These are phyloP conservation scores for Ophion ellenae DNA, from an alignment of 2,888 invertebrate species.

Conservation along the genomic window DNA sequence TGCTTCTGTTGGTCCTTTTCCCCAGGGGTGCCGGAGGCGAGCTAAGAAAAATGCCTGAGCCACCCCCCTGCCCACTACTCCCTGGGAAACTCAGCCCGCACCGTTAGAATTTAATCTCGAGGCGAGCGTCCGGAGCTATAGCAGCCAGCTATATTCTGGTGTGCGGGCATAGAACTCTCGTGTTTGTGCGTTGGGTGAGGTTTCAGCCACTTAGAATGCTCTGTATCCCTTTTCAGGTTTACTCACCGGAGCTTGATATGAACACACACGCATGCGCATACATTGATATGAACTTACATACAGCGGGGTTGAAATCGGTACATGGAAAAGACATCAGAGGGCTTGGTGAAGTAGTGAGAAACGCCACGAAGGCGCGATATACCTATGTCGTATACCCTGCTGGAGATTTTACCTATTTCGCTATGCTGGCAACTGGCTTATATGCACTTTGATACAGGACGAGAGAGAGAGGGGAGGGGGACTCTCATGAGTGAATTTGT, in stretches of 20 bases:
- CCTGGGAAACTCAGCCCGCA: constrained; percentile 62
- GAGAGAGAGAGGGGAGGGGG: constrained; percentile 3
- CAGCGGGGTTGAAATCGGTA: constrained; percentile 28
- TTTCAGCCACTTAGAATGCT: constrained; percentile 44
- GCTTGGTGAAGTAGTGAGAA: constrained; percentile 36
- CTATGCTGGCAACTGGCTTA: constrained; percentile 13
- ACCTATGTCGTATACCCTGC: constrained; percentile 7
- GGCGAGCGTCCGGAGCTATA: constrained; percentile 59
- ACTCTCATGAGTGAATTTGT: constrained; percentile 30
- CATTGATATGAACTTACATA: neutral
- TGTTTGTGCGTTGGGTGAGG: constrained; percentile 43
- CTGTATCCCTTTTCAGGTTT: constrained; percentile 58
- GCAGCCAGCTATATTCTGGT: constrained; percentile 32
- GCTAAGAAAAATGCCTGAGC: constrained; percentile 82
- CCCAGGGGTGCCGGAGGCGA: constrained; percentile 71
- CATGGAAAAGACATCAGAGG: constrained; percentile 59
- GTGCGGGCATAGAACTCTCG: constrained; percentile 29
- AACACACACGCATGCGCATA: constrained; percentile 18
- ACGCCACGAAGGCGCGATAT: constrained; percentile 45
- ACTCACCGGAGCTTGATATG: constrained; percentile 46
- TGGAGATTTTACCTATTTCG: constrained; percentile 33
- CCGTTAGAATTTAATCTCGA: constrained; percentile 82
- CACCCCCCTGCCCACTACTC: constrained; percentile 4
- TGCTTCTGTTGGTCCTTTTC: constrained; percentile 69
- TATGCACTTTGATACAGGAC: constrained; percentile 31